phyloP scores from a whole-genome alignment of 2,797 vertebrate genomes.

The Menidia menidia region DNA sequence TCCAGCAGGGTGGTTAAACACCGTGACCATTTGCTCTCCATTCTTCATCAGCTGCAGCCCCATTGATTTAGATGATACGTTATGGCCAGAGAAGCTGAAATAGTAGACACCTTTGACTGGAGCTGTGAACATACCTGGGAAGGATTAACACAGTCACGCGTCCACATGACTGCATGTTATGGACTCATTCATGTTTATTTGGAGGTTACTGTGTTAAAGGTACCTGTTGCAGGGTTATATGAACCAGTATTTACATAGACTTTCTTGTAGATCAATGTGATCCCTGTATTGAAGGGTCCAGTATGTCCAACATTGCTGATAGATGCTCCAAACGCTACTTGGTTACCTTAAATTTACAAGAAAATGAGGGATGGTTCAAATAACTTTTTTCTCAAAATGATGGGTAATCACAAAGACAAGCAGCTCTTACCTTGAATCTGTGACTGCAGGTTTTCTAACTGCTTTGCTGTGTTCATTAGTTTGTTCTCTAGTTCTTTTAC shows the following conservation, averaged over 20 bases:
- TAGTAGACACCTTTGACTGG: slow-evolving; percentile 51
- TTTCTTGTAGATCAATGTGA: slow-evolving; percentile 37
- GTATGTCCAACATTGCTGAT: accelerated
- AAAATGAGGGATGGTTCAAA: background rate
- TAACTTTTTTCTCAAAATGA: background rate
- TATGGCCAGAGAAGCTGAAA: slow-evolving; percentile 57
- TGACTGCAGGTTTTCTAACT: slow-evolving; percentile 27
- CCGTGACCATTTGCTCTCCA: slow-evolving; percentile 17
- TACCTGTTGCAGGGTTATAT: slow-evolving; percentile 46
- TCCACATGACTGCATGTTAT: background rate
- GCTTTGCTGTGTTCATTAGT: slow-evolving; percentile 24
- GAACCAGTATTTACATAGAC: slow-evolving; percentile 46
- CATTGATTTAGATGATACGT: accelerated
- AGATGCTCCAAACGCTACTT: slow-evolving; percentile 48
- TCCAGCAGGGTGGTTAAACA: background rate
- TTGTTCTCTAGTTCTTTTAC: slow-evolving; percentile 21
- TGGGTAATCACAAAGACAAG: background rate
- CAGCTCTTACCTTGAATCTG: slow-evolving; percentile 15
- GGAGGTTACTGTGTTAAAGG: background rate
- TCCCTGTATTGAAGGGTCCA: slow-evolving; percentile 18
- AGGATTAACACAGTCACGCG: slow-evolving; percentile 1
- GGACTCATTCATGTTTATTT: background rate
- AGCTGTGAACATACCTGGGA: slow-evolving; percentile 55
- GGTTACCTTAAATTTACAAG: slow-evolving; percentile 1
- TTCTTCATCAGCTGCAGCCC: slow-evolving; percentile 52